Conservation (phyloP, 1,140 invertebrate genomes). For the Apis florea region DNA sequence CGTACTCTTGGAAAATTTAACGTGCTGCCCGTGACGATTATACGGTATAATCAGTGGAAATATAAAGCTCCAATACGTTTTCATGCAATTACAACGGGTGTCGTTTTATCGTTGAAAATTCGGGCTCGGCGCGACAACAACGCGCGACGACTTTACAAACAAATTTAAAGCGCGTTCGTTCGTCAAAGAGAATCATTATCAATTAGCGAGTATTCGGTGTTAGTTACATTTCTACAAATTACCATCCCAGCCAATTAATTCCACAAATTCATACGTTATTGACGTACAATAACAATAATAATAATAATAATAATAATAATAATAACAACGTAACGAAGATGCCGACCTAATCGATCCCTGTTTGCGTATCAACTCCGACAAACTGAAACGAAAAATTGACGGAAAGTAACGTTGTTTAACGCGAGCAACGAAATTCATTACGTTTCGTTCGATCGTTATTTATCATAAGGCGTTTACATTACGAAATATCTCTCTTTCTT, state of each 20-base stretch:
- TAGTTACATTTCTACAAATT: slow-evolving; percentile 23
- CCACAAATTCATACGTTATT: neutral
- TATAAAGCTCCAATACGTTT: slow-evolving; percentile 37
- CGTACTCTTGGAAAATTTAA: slow-evolving; percentile 29
- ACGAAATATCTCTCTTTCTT: no score
- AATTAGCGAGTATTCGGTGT: slow-evolving; percentile 14
- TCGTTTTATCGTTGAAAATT: slow-evolving; percentile 28
- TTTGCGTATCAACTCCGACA: no score
- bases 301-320: no score
- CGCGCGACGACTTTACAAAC: slow-evolving; percentile 9
- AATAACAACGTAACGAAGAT: no score
- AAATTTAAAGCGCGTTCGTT: slow-evolving; percentile 3
- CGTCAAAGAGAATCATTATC: slow-evolving; percentile 31
- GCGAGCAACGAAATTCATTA: no score
- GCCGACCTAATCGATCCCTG: no score
- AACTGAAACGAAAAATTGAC: no score
- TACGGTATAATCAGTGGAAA: slow-evolving; percentile 8
- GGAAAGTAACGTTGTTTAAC: no score
- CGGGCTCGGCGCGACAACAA: neutral
- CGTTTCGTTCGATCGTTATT: no score
- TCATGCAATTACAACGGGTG: slow-evolving; percentile 24
- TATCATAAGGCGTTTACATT: no score
- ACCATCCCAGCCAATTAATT: slow-evolving; percentile 15
- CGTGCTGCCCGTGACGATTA: slow-evolving; percentile 7
- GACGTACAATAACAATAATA: no score